Evolutionary conservation across 2,888 invertebrate genomes (phyloP).

Genomic region (Thecocarcelia acutangulata): DNA sequence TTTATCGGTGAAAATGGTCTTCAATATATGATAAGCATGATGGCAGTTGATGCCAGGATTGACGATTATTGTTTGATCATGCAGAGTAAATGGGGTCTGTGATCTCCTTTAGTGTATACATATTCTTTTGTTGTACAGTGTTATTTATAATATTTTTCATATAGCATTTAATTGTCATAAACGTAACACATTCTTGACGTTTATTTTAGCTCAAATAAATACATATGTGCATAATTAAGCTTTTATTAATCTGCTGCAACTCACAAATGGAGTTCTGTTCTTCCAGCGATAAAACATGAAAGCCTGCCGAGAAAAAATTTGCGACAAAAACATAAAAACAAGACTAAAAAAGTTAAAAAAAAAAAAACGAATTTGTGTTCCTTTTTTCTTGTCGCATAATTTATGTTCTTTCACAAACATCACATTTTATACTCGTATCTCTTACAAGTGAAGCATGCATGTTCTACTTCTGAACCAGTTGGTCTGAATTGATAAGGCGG

Average conservation of each 20-base stretch:
- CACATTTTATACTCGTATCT: background rate
- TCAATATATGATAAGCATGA: too few relatives aligned
- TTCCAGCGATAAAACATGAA: constrained; percentile 59
- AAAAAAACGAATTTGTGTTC: constrained; percentile 24
- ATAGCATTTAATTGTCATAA: too few relatives aligned
- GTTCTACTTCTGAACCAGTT: constrained; percentile 33
- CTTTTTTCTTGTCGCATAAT: constrained; percentile 51
- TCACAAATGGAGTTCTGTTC: background rate
- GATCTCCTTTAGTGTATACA: too few relatives aligned
- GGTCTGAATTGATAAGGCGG: constrained; percentile 29
- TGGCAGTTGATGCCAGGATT: too few relatives aligned
- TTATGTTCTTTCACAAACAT: constrained; percentile 37
- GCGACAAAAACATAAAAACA: background rate
- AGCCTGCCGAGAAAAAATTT: constrained; percentile 48
- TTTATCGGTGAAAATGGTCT: too few relatives aligned
- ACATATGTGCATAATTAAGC: background rate
- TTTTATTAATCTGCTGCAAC: background rate
- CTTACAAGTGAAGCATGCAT: background rate
- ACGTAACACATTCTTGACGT: too few relatives aligned
- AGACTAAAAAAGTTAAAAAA: background rate
- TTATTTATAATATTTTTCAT: too few relatives aligned
- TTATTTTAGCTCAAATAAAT: too few relatives aligned
- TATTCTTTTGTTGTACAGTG: too few relatives aligned
- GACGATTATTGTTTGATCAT: too few relatives aligned
- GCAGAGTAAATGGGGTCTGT: too few relatives aligned